Evolutionary conservation across 2,797 vertebrate species (phyloP).

Genomic region (Tauraco hartlaubi): DNA sequence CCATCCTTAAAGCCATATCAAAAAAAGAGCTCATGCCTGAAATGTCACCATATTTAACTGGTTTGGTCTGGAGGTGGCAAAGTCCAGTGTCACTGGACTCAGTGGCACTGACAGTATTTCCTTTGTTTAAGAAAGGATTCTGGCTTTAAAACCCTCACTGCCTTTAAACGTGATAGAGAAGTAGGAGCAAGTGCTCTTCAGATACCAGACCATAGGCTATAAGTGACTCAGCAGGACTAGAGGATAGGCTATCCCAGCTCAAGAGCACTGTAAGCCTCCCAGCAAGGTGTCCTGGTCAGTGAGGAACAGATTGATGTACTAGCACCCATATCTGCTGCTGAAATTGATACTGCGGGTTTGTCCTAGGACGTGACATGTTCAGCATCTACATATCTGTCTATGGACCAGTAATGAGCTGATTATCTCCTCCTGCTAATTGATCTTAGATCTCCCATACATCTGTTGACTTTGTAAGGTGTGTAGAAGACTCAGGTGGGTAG

Average conservation of each 20-base stretch:
- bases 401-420: neutral
- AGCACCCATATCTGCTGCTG: neutral
- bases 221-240: neutral
- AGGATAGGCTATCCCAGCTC: neutral
- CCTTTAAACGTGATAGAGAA: neutral
- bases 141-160: neutral
- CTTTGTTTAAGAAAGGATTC: neutral
- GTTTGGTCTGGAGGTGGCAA: neutral
- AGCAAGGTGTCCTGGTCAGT: neutral
- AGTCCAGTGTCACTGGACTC: neutral
- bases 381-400: neutral
- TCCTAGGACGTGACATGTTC: neutral
- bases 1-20: neutral
- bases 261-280: neutral
- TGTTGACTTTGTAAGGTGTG: neutral
- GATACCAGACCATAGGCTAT: neutral
- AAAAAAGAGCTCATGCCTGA: neutral
- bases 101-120: neutral
- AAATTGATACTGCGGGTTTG: neutral
- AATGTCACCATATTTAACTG: neutral
- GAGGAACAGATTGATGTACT: neutral
- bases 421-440: neutral
- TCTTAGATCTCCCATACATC: neutral
- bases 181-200: neutral
- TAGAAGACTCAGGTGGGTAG: neutral